Base-by-base conservation (phyloP, 2,113 vertebrate genomes). In the Sinocyclocheilus anshuiensis region DNA sequence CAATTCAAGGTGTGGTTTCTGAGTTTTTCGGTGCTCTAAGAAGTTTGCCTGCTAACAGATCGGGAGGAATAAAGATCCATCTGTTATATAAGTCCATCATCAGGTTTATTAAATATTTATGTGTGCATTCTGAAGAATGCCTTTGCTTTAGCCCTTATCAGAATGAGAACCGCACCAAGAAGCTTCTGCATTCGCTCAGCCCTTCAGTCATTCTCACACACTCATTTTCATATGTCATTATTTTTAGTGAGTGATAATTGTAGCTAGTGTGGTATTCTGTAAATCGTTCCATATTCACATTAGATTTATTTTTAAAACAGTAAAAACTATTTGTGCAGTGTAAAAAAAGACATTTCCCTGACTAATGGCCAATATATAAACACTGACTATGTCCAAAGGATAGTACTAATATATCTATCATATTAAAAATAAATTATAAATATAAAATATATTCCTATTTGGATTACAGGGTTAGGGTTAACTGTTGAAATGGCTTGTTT, bases 51-150 rank as follows among this genome's bases (percentile, higher is more conserved):
- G 55, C 53, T 59, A 55, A 15, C 24, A 83, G 53, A 59, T 84
- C 53, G 22, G 6, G 26, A 65, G 53, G 39, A 86, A 86, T 74
- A 67, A 75, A 72, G 8, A 76, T 50, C 74, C 74, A 26, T 36
- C 18, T 77, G 59, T 86, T 89, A 84, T 80, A 59, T 86, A 84
- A 86, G 55, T 82, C 36, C 77, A 79, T 84, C 57, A 65, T 83
- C 67, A 55, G 69, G 53, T 53, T 77, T 69, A 72, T 86, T 81
- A 81, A 88, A 88, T 75, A 83, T 87, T 83, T 59, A 87, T 87
- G 48, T 71, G 18, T 84, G 82, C 67, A 79, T 89, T 87, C 77
- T 84, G 69, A 82, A 81, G 42, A 71, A 85, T 85, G n/a, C 36
- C 75, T 89, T 77, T 85, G 69, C 67, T 36, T 86, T 39, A 67